Conservation (phyloP, 2,113 vertebrate species). For the Strigops habroptila region DNA sequence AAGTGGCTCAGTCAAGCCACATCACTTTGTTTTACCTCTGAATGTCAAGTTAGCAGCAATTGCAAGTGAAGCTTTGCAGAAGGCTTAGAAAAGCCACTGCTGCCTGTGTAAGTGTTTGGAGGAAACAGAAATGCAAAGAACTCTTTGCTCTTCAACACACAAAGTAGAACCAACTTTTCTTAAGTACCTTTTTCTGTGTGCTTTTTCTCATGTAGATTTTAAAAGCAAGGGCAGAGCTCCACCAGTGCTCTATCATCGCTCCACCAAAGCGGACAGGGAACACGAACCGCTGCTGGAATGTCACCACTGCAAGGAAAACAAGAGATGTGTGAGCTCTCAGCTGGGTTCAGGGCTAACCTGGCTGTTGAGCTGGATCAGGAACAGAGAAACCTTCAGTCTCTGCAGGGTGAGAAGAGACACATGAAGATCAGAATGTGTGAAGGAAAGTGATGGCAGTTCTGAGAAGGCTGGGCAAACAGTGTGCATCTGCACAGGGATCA, state of each 20-base stretch:
- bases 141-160: neutral
- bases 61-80: neutral
- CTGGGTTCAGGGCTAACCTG: neutral
- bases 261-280: conserved; percentile 83
- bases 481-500: neutral
- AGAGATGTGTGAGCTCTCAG: neutral
- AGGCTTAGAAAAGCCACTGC: neutral
- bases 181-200: conserved; percentile 85
- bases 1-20: neutral
- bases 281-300: conserved; percentile 82
- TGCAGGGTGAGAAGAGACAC: neutral
- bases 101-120: neutral
- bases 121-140: neutral
- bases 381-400: neutral
- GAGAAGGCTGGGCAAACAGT: neutral
- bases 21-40: neutral
- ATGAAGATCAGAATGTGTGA: neutral
- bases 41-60: neutral
- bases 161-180: neutral
- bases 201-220: conserved; percentile 82
- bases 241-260: conserved; percentile 80
- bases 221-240: conserved; percentile 82
- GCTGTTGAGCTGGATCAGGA: neutral
- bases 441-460: neutral
- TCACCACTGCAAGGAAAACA: conserved; percentile 82